Base-by-base conservation (phyloP, 2,797 vertebrate species). In the Danionella dracula region DNA sequence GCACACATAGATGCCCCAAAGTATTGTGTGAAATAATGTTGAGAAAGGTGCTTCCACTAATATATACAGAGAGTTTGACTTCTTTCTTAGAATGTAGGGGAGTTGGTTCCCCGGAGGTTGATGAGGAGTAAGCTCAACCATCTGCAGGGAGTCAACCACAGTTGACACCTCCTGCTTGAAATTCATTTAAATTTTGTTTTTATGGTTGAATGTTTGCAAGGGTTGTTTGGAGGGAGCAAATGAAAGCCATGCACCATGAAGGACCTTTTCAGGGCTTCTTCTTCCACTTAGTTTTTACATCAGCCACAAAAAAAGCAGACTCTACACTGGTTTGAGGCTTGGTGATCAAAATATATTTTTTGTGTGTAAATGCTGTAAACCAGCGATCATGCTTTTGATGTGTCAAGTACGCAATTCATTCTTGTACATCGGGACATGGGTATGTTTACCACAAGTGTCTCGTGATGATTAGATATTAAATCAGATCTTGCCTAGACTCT, bases 101-200 rank as follows among this genome's bases (percentile, higher is more conserved):
- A 74, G 57, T 68, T 32, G 54, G 66, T 76, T 72, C 55, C 71
- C 71, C 62, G 64, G 50, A 74, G 60, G 64, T 23, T 54, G 61
- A 62, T 56, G 23, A 45, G 65, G 68, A 75, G 71, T 72, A 66
- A 59, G 59, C 76, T 68, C 60, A 72, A 75, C 73, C 76, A 74
- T 76, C 72, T 80, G 79, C 66, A 62, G 68, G 16, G 50, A 74
- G 71, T 68, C 37, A 48, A 66, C 19, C 35, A 21, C 51, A 61
- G 50, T 45, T 61, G 59, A 76, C 38, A 61, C 44, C 53, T 49
- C 20, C 27, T 42, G 45, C 35, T 59, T 73, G 49, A 74, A 65
- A 70, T 69, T 51, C 71, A 72, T 78, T 50, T 61, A 54, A 55
- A 51, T 70, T 77, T 71, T 57, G 48, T 67, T 74, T 74, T 60